Evolutionary conservation across 1,140 invertebrate species (phyloP), one percentile per base, ranked within the genome.

Genomic region (Drosophila neocordata): DNA sequence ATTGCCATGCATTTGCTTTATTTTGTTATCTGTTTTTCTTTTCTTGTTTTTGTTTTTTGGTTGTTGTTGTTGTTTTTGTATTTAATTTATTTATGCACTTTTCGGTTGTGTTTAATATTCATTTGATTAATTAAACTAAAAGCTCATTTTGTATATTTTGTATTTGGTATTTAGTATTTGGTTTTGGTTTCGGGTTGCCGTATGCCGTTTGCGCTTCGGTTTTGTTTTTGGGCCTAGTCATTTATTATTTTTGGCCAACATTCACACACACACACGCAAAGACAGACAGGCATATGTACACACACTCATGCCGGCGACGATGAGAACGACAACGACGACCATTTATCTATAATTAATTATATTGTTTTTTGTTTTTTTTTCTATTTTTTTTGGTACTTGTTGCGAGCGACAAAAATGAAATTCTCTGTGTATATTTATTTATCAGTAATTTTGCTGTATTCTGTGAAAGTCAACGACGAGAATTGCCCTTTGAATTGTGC

Each of bases 311-410:
- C 34, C 18, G 34, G 34, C 15, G n/a, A 55, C 53, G 53, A 55
- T 24, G 53, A 31, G 11, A 8, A 57, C 55, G 31, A 65, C 70
- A 73, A 81, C 79, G 71, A 70, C 77, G 44, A 80, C 73, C 78
- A 87, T 82, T 87, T 88, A 85, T 88, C 82, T 85, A 85, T 87
- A 85, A 85, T 85, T 85, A 85, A 85, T 85, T 85, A 85, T 87
- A 6, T 6, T 31, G 1, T 31, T 31, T 31, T 6, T 31, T 6
- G 0, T 31, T 31, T 31, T 6, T 31, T 5, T 31, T 31, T 31
- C 7, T 31, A 6, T 31, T 31, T 31, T 87, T 79, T 85, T 85
- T 44, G n/a, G 15, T 48, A 85, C 82, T 85, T 85, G 82, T 85
- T 85, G 82, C 71, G 70, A 58, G 69, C 65, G 70, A 61, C 68